Percentiles rank a stretch among this genome's conserved stretches.
phyloP scores from a whole-genome alignment of 2,113 vertebrate genomes.

The Phainopepla nitens region DNA sequence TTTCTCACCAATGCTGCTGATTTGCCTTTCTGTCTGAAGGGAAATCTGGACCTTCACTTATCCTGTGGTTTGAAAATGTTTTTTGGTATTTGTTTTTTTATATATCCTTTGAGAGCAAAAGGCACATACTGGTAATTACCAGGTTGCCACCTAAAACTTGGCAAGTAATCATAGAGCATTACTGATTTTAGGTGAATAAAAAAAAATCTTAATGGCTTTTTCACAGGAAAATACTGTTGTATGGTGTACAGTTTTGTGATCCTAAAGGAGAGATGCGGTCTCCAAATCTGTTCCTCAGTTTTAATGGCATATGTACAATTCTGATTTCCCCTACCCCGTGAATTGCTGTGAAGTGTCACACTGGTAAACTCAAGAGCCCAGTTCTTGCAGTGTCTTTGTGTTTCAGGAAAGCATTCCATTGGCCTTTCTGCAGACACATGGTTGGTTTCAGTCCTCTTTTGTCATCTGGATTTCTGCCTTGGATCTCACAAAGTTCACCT shows the following conservation, averaged over 20 bases:
- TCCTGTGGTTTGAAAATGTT: background rate
- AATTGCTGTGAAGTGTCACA: background rate
- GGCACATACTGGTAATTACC: background rate
- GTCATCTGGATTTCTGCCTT: background rate
- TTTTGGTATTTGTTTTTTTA: background rate
- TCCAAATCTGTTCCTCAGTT: background rate
- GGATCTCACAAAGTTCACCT: background rate
- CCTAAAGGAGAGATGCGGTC: background rate
- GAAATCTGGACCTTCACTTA: background rate
- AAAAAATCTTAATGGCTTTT: background rate
- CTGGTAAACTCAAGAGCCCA: background rate
- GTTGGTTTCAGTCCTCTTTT: background rate
- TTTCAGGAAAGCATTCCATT: background rate
- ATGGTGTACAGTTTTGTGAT: background rate
- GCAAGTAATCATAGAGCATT: background rate
- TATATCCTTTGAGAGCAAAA: slow-evolving; percentile 9
- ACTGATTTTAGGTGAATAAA: background rate
- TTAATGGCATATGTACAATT: background rate
- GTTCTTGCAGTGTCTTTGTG: background rate
- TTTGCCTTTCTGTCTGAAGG: background rate
- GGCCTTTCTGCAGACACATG: background rate
- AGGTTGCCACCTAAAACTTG: slow-evolving; percentile 7
- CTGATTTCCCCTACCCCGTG: background rate
- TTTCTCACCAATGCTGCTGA: slow-evolving; percentile 20
- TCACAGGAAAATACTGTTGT: background rate